Evolutionary conservation across 2,113 vertebrate genomes (phyloP), one percentile per base, ranked within the genome.

Genomic region (Pteropus alecto): DNA sequence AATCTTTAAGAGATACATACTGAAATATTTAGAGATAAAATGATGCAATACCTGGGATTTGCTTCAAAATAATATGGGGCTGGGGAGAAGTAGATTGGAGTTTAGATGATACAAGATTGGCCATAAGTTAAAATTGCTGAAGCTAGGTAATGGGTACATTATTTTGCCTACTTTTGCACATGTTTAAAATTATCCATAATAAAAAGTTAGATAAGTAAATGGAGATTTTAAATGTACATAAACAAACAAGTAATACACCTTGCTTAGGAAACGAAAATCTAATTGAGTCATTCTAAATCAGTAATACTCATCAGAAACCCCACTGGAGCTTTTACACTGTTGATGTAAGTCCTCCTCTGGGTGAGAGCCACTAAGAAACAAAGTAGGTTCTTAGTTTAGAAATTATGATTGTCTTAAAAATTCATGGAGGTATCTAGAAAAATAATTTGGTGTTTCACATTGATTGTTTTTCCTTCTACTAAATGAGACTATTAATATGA

Each of bases 21-120:
- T 94, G 22, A 96, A 93, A 92, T 89, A 93, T 83, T 51, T 95
- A 96, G 56, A 92, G 38, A 91, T 88, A 92, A 97, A 92, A 78
- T 90, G 33, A 56, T 82, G 48, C 1, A 67, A 35, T 96, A 73
- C 83, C 60, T 87, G 46, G 33, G 28, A 70, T 78, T 97, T 96
- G 35, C 90, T 86, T 97, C 74, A 94, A 79, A 92, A 38, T 95
- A 92, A 87, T 48, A 33, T 92, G 46, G 30, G 21, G 58, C 16
- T 35, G 56, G 51, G 58, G 46, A 81, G 58, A 79, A 81, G 46
- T 71, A 15, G 58, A 51, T 67, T 12, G 94, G 78, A 21, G 30
- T 82, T 81, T 87, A 91, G 21, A 82, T 93, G 41, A 79, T 35
- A 78, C 6, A 22, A 60, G 28, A 70, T 83, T 74, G 65, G 16